phyloP scores from a whole-genome alignment of 2,113 vertebrate species.

The Glareola pratincola region DNA sequence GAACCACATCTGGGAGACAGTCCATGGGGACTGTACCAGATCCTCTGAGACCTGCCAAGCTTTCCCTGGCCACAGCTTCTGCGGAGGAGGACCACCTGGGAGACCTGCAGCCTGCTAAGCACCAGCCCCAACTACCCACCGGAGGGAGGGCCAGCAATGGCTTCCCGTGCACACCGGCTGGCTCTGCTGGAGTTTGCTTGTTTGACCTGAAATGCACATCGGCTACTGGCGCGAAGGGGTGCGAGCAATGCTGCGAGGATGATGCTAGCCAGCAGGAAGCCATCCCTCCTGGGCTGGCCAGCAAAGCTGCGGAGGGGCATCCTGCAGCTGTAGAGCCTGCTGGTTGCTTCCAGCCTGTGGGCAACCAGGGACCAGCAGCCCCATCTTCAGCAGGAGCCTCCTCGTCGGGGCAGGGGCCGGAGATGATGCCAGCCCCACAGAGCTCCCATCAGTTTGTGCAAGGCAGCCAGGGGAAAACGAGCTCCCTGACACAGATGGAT shows the following conservation, averaged over 20 bases:
- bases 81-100: conserved; percentile 69
- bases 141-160: conserved; percentile 68
- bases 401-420: background rate
- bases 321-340: background rate
- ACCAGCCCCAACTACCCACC: conserved; percentile 34
- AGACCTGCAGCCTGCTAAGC: conserved; percentile 72
- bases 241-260: background rate
- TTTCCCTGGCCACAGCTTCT: conserved; percentile 77
- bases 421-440: conserved; percentile 43
- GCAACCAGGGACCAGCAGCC: background rate
- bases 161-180: background rate
- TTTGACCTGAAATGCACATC: background rate
- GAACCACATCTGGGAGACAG: background rate
- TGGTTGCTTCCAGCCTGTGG: background rate
- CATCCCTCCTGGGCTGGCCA: background rate
- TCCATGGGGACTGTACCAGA: conserved; percentile 89
- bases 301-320: background rate
- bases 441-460: conserved; percentile 41
- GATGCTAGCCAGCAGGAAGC: background rate
- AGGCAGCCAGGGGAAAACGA: background rate
- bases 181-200: conserved; percentile 24
- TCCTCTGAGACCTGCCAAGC: conserved; percentile 83
- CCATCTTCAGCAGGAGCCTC: background rate
- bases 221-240: background rate
- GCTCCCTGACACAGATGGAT: conserved; percentile 5